These are phyloP conservation scores for Onychomys leucogaster DNA, from an alignment of 2,797 vertebrate genomes.

Conservation along the genomic window DNA sequence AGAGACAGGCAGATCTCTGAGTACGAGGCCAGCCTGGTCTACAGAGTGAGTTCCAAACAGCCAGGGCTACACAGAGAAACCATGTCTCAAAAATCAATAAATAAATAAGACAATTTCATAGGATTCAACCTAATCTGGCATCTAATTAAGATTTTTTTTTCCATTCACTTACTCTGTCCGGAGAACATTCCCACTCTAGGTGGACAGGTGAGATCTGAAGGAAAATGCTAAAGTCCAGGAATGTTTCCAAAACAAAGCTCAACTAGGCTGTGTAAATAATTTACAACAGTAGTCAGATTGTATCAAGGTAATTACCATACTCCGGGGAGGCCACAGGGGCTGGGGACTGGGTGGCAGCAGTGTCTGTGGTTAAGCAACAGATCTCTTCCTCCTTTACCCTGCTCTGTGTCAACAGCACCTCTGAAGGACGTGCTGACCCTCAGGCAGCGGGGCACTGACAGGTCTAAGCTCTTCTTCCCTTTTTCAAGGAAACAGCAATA, in stretches of 20 bases:
- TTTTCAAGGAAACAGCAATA: background rate
- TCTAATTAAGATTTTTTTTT: background rate
- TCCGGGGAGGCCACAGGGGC: background rate
- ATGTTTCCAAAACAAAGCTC: slow-evolving; percentile 68
- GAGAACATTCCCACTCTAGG: background rate
- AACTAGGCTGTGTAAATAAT: slow-evolving; percentile 78
- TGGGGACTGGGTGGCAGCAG: background rate
- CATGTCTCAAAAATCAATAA: background rate
- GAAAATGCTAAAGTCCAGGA: slow-evolving; percentile 50
- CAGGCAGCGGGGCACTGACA: background rate
- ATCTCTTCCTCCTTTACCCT: background rate
- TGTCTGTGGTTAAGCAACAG: slow-evolving; percentile 10
- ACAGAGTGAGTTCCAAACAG: background rate
- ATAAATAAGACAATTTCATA: background rate
- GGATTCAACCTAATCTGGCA: background rate
- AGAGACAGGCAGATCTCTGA: background rate
- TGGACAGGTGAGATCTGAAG: slow-evolving; percentile 37
- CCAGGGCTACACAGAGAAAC: background rate
- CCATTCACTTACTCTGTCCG: background rate
- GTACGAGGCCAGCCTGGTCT: background rate
- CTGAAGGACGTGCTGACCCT: slow-evolving; percentile 42
- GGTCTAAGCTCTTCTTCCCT: background rate
- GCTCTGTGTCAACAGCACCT: background rate
- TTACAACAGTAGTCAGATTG: slow-evolving; percentile 73
- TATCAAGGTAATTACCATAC: slow-evolving; percentile 32